Evolutionary conservation across 2,888 invertebrate species (phyloP), one percentile per base, ranked within the genome.

Genomic region (Laspeyria flexula): DNA sequence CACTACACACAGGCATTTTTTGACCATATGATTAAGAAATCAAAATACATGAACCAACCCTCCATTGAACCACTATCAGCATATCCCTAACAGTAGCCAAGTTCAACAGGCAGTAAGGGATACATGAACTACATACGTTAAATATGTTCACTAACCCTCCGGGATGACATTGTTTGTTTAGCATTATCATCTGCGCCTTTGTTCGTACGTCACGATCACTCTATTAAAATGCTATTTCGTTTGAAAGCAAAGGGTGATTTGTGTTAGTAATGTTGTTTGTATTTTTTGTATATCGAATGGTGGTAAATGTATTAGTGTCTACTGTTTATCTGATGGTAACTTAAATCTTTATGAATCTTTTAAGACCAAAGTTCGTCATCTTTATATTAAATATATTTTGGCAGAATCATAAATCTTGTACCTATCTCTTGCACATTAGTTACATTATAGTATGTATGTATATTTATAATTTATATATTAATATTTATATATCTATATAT

Each of bases 171-270:
- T 60, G 69, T 60, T 65, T 60, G 54, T 58, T 43, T 45, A 49
- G 57, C 37, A 58, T 58, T 65, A 68, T 66, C 53, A 56, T 65
- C 57, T 56, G 53, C 15, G 38, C 31, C 43, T 43, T 65, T 68
- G 65, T 64, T 51, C 69, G 57, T 54, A 55, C 58, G 65, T 56
- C 61, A 55, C 60, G 43, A 10, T 39, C 41, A 55, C 55, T 68
- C 56, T 65, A 68, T 66, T 66, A 68, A 68, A 68, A 39, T 52
- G 55, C 58, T 41, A 58, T 68, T 35, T 33, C 11, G 11, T 31
- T 31, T 44, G 51, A 33, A 15, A n/a, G 5, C 10, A 16, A 18
- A 18, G 18, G 25, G 25, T 25, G 25, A 2, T 18, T 18, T 25
- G 25, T 25, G 9, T 25, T 25, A 25, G 18, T n/a, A n/a, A n/a